Evolutionary conservation across 30 jellyfish, hydroid and myxozoan species (phyloP), one percentile per base, ranked within the genome.

Genomic region (Phacellophora camtschatica): DNA sequence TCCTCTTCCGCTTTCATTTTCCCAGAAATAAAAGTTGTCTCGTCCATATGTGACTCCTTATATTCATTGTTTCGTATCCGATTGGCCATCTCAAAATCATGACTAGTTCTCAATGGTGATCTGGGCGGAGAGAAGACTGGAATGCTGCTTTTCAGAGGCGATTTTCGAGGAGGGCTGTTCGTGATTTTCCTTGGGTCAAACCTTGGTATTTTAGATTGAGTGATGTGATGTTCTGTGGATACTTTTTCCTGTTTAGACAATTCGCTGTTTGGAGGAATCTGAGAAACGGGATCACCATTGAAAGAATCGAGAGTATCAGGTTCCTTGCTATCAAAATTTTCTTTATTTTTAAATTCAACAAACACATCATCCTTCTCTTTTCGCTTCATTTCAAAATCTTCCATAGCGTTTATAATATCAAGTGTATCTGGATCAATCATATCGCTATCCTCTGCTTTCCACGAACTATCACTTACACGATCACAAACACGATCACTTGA

Each of bases 111-210:
- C 1, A 71, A 27, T 6, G 84, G 57, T 18, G 84, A 61, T 11
- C 27, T 15, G 13, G 74, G 74, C 24, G 74, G 74, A 1, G 74
- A 36, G 51, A 70, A 70, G 24, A 70, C 33, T 5, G 84, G 84
- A 19, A 70, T 70, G 43, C 53, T 27, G 42, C 84, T 70, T 46
- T 18, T 49, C 39, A 54, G 61, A 2, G 84, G 84, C 36, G 71
- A 48, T 51, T 62, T 54, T 34, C 71, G 67, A n/a, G 56, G 58
- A 8, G 84, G 84, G 34, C 84, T 70, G 30, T 19, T 19, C 7
- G 71, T 3, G 35, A 18, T 1, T 70, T 24, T 54, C 18, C 51
- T 70, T 11, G 46, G 53, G 18, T 70, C 84, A 16, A 70, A 27
- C 19, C 23, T 70, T 4, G 84, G 84, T 1, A 70, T 70, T 46